These are phyloP conservation scores for Glandiceps talaboti DNA, from an alignment of 53 echinoderm and acorn worm species.

Conservation along the genomic window DNA sequence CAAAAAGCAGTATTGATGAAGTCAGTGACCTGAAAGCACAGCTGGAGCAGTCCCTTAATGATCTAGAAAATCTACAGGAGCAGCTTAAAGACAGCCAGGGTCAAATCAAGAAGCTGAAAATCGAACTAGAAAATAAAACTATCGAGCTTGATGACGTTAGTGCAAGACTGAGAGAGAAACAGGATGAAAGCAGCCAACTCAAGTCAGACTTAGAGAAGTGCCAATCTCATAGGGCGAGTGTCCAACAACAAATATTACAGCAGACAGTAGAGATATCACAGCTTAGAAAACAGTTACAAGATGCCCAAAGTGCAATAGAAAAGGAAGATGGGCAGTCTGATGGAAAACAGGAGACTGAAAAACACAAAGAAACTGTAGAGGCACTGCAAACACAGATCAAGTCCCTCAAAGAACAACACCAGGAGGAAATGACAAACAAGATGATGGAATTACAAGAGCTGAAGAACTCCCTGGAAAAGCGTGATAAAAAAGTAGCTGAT, in stretches of 20 bases:
- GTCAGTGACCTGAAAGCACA: background rate
- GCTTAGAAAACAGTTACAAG: background rate
- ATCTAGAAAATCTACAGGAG: slow-evolving; percentile 28
- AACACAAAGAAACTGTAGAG: slow-evolving; percentile 16
- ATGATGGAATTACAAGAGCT: slow-evolving; percentile 28
- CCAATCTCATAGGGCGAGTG: background rate
- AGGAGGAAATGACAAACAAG: slow-evolving; percentile 20
- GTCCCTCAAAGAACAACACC: slow-evolving; percentile 11
- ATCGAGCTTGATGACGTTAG: background rate
- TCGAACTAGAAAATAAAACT: slow-evolving; percentile 7
- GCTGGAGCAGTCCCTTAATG: slow-evolving; percentile 30
- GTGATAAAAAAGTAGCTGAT: slow-evolving; percentile 23
- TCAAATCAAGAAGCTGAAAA: slow-evolving; percentile 13
- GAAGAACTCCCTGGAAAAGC: slow-evolving; percentile 2
- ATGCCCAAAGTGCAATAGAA: background rate
- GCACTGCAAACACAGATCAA: slow-evolving; percentile 5
- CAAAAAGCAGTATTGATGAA: background rate
- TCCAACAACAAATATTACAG: background rate
- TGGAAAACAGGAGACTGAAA: slow-evolving; percentile 20
- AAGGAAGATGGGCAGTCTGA: background rate
- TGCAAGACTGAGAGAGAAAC: background rate
- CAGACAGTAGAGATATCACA: background rate
- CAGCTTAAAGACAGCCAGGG: slow-evolving; percentile 16
- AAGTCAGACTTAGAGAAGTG: background rate
- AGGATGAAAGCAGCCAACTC: background rate